A percentile compares a stretch with the other conserved stretches of the same genome.
These are phyloP conservation scores for Garra rufa DNA, from an alignment of 2,113 vertebrate species.

Conservation along the genomic window DNA sequence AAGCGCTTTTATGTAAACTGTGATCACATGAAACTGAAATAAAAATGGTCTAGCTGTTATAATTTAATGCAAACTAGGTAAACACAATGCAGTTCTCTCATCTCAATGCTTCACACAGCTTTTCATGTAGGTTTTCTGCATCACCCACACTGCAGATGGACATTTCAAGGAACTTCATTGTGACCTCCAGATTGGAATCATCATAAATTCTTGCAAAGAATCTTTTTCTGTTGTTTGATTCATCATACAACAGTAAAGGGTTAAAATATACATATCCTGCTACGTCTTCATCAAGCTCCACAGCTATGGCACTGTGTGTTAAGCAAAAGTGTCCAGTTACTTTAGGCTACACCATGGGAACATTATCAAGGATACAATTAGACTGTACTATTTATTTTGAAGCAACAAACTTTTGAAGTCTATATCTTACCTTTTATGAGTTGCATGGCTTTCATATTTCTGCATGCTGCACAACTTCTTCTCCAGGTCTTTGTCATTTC, in stretches of 20 bases:
- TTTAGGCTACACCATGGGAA: background rate
- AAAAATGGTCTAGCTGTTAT: background rate
- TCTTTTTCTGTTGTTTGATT: constrained; percentile 4
- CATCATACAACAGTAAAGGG: background rate
- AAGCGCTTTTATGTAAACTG: background rate
- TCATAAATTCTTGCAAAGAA: background rate
- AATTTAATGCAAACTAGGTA: background rate
- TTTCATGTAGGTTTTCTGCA: constrained; percentile 6
- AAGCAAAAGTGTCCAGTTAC: background rate
- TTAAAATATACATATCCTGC: background rate
- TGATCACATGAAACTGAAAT: background rate
- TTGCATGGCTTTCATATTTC: background rate
- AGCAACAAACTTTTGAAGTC: too few relatives aligned
- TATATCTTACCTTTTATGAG: background rate
- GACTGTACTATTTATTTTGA: too few relatives aligned
- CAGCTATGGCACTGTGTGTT: constrained; percentile 23
- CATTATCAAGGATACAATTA: background rate
- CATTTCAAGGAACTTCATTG: constrained; percentile 30
- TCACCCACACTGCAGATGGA: constrained; percentile 16
- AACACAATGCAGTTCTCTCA: background rate
- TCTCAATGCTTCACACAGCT: background rate
- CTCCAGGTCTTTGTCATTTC: too few relatives aligned
- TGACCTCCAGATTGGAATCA: constrained; percentile 26
- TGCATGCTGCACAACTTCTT: too few relatives aligned
- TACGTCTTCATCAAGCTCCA: background rate